Conservation (phyloP, 2,113 vertebrate species). For the Osmerus eperlanus region DNA sequence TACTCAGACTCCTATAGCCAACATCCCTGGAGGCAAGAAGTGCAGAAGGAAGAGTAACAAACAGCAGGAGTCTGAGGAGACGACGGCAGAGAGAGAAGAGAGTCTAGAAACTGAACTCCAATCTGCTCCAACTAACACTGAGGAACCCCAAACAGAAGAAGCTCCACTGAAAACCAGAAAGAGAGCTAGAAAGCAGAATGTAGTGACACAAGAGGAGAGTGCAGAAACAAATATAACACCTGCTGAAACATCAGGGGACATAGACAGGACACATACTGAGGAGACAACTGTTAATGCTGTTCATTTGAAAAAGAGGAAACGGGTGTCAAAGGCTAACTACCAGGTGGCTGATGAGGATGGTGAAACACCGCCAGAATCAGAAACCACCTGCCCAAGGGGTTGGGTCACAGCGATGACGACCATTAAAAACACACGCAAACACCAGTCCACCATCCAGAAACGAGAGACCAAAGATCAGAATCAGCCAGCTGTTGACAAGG, state of each 20-base stretch:
- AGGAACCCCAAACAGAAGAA: background rate
- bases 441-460: too few relatives aligned
- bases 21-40: conserved; percentile 14
- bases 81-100: background rate
- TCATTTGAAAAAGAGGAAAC: conserved; percentile 4
- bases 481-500: background rate
- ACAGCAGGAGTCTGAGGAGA: background rate
- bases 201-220: background rate
- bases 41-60: conserved; percentile 16
- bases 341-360: background rate
- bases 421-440: background rate
- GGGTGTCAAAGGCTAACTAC: background rate
- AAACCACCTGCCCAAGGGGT: too few relatives aligned
- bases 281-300: background rate
- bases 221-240: background rate
- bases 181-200: background rate
- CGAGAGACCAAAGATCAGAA: background rate
- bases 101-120: background rate
- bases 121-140: background rate
- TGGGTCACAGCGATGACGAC: too few relatives aligned
- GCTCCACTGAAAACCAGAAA: conserved; percentile 31
- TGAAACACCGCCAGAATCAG: background rate
- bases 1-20: background rate
- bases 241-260: background rate
- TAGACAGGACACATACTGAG: background rate